Conservation (phyloP, 1,140 invertebrate genomes). For the Rhopalosiphum padi region DNA sequence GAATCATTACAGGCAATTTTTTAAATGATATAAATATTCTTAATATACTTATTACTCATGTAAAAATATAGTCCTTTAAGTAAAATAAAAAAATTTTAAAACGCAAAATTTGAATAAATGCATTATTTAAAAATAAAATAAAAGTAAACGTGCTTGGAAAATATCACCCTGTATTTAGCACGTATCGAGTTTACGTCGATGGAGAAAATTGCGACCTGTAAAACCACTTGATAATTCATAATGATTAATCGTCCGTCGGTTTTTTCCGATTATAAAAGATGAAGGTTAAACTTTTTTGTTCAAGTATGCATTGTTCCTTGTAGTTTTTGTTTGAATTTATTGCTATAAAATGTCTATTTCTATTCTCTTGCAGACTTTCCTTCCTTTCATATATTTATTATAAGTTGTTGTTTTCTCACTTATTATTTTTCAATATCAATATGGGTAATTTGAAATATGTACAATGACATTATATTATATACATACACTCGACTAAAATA, state of each 20-base stretch:
- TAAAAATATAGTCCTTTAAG: not conserved
- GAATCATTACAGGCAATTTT: not conserved
- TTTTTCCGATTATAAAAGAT: not conserved
- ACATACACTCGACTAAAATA: no score
- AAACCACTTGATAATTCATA: constrained; percentile 10
- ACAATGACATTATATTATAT: not conserved
- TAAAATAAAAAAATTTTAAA: not conserved
- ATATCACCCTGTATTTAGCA: not conserved
- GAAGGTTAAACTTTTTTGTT: constrained; percentile 16
- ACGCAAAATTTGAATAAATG: not conserved
- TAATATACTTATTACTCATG: not conserved
- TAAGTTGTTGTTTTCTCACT: not conserved
- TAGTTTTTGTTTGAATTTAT: not conserved
- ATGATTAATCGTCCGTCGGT: not conserved
- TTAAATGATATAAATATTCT: not conserved
- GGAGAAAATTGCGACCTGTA: not conserved
- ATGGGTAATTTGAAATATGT: not conserved
- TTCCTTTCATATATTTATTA: not conserved
- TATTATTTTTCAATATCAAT: not conserved
- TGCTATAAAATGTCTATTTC: not conserved
- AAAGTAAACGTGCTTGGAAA: not conserved
- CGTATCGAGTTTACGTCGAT: not conserved
- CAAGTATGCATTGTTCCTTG: constrained; percentile 1
- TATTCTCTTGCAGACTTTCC: not conserved
- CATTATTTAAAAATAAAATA: not conserved